phyloP scores from a whole-genome alignment of 2,888 invertebrate genomes.

The Hydroisotoma schaefferi region DNA sequence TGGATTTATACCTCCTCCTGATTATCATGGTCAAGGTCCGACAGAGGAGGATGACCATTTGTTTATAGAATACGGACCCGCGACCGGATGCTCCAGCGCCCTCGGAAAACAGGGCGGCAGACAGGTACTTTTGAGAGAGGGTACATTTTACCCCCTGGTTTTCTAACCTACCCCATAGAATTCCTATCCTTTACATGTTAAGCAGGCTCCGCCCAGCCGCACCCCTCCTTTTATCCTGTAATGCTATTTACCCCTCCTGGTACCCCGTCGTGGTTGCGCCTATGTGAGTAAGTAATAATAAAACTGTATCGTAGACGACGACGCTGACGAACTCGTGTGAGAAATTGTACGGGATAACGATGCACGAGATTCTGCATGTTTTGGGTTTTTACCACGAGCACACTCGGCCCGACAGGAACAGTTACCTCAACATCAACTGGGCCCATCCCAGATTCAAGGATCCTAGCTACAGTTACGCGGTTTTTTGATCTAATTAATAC shows the following conservation, averaged over 20 bases:
- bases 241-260: too few relatives aligned
- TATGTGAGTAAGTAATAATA: background rate
- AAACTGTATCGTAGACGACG: background rate
- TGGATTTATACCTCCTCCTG: too few relatives aligned
- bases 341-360: background rate
- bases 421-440: background rate
- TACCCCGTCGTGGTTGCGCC: too few relatives aligned
- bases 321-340: background rate
- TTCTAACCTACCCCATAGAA: too few relatives aligned
- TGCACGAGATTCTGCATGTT: background rate
- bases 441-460: too few relatives aligned
- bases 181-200: too few relatives aligned
- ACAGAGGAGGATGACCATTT: background rate
- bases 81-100: background rate
- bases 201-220: too few relatives aligned
- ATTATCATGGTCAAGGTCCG: too few relatives aligned
- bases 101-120: background rate
- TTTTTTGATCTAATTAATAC: too few relatives aligned
- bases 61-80: background rate
- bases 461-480: too few relatives aligned
- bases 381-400: constrained; percentile 3
- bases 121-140: background rate
- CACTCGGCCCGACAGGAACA: background rate
- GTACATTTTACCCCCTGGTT: too few relatives aligned
- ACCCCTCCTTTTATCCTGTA: too few relatives aligned